phyloP scores from a whole-genome alignment of 2,888 invertebrate genomes.

The Mythimna vitellina region DNA sequence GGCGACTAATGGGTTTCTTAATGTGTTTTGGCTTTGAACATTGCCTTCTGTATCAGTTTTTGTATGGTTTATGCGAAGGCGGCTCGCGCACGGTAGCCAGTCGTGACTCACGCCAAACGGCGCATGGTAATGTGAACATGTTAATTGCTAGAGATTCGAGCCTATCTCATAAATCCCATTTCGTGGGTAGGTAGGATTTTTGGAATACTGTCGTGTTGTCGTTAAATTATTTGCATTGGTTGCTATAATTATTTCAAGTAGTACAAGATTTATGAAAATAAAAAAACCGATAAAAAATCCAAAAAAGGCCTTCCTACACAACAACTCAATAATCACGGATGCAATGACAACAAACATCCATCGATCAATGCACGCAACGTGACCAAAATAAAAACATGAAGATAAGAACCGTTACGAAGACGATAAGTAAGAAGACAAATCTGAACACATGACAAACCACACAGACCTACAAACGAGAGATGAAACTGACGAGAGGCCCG shows the following conservation, averaged over 20 bases:
- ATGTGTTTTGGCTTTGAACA: constrained; percentile 11
- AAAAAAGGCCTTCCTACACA: neutral
- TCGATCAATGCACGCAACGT: constrained; percentile 45
- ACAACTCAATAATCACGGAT: constrained; percentile 6
- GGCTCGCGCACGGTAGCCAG: constrained; percentile 74
- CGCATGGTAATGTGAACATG: constrained; percentile 75
- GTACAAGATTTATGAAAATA: neutral
- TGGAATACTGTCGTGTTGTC: constrained; percentile 4
- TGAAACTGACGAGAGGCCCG: constrained; percentile 26
- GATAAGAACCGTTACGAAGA: constrained; percentile 42
- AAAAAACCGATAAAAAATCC: neutral
- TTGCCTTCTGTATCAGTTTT: constrained; percentile 47
- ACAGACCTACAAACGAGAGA: constrained; percentile 24
- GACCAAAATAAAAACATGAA: constrained; percentile 38
- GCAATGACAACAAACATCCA: constrained; percentile 38
- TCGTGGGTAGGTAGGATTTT: constrained; percentile 38
- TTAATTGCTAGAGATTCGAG: constrained; percentile 77
- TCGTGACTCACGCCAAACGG: constrained; percentile 80
- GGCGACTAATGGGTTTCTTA: constrained; percentile 11
- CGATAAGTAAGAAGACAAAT: constrained; percentile 42
- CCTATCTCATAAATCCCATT: constrained; percentile 61
- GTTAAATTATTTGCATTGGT: neutral
- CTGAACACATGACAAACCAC: constrained; percentile 33
- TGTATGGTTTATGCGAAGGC: constrained; percentile 50
- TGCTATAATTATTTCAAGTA: neutral